These are phyloP conservation scores for Acridotheres tristis DNA, from an alignment of 2,797 vertebrate species.

Conservation along the genomic window DNA sequence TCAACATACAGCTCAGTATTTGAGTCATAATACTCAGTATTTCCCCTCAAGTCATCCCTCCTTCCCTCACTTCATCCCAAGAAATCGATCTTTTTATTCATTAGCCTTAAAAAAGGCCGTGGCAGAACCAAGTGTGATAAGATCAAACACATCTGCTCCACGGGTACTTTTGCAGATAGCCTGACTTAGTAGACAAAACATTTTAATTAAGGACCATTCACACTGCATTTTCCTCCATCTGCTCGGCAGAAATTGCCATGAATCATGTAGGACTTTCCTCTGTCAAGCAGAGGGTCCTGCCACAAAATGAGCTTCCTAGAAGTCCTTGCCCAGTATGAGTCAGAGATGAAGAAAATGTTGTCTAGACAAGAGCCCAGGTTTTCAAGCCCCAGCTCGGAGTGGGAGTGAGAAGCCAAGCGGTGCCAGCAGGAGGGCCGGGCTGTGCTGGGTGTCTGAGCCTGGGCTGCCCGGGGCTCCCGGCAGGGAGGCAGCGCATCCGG, in stretches of 20 bases:
- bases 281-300: not conserved
- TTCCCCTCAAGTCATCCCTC: conserved; percentile 19
- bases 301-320: not conserved
- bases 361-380: conserved; percentile 14
- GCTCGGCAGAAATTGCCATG: not conserved
- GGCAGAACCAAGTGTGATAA: not conserved
- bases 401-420: not conserved
- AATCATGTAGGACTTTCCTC: conserved; percentile 13
- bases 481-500: not conserved
- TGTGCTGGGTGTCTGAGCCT: not conserved
- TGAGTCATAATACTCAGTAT: conserved; percentile 3
- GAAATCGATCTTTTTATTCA: conserved; percentile 15
- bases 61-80: not conserved
- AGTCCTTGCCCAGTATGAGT: not conserved
- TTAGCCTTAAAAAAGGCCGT: not conserved
- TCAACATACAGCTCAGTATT: not conserved
- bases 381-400: not conserved
- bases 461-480: not conserved
- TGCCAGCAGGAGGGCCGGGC: conserved; percentile 16
- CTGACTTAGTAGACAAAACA: conserved; percentile 43
- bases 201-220: conserved; percentile 39
- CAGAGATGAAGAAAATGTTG: conserved; percentile 14
- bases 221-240: not conserved
- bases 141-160: conserved; percentile 16
- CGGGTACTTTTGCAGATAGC: not conserved